These are phyloP conservation scores for Epizoanthus illoricatus DNA, from an alignment of 92 coral and sea anemone species.

Conservation along the genomic window DNA sequence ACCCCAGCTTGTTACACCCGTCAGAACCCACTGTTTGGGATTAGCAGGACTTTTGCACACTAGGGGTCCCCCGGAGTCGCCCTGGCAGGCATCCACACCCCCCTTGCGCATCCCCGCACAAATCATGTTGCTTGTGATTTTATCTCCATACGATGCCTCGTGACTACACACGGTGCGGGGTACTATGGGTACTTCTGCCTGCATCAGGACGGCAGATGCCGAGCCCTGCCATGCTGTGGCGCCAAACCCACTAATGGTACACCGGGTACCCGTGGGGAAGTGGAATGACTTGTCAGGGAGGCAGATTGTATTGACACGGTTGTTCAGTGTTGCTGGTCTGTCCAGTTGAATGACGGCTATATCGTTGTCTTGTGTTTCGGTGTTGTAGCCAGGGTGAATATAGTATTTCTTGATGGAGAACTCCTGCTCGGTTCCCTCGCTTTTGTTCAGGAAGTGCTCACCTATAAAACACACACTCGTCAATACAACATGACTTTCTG, in stretches of 20 bases:
- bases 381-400: slow-evolving; percentile 72
- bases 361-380: slow-evolving; percentile 67
- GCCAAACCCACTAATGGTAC: slow-evolving; percentile 75
- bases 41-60: slow-evolving; percentile 78
- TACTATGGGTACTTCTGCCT: slow-evolving; percentile 78
- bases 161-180: slow-evolving; percentile 56
- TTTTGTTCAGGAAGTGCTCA: slow-evolving; percentile 63
- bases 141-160: slow-evolving; percentile 67
- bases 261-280: slow-evolving; percentile 69
- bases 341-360: slow-evolving; percentile 67
- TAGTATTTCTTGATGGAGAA: slow-evolving; percentile 57
- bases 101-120: slow-evolving; percentile 82
- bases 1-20: slow-evolving; percentile 82
- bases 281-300: slow-evolving; percentile 64
- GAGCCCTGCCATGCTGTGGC: slow-evolving; percentile 59
- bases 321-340: slow-evolving; percentile 66
- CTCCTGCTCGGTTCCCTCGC: slow-evolving; percentile 72
- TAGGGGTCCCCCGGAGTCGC: slow-evolving; percentile 81
- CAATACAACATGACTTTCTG: too few species aligned
- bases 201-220: slow-evolving; percentile 68
- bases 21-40: slow-evolving; percentile 74
- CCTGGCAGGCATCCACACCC: slow-evolving; percentile 77
- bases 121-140: slow-evolving; percentile 73
- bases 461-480: slow-evolving; percentile 29
- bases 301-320: slow-evolving; percentile 77